These are phyloP conservation scores for Drosophila aff. DNA, from an alignment of 1,140 invertebrate species.

Conservation along the genomic window DNA sequence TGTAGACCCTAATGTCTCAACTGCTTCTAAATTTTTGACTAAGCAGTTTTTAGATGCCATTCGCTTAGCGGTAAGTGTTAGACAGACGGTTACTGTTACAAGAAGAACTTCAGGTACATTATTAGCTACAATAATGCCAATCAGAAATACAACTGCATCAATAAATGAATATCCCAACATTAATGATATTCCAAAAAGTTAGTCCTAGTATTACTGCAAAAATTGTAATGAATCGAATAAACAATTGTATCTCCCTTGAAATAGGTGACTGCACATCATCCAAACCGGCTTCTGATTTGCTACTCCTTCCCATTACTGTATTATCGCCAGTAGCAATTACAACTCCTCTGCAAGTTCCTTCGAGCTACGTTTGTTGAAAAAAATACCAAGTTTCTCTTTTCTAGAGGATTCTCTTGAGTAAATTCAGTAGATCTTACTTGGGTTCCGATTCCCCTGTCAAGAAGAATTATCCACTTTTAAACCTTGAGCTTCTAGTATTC, in stretches of 20 bases:
- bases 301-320: constrained; percentile 94
- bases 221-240: constrained; percentile 91
- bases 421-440: constrained; percentile 87
- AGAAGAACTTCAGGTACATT: constrained; percentile 93
- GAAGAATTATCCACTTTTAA: constrained; percentile 86
- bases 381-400: constrained; percentile 92
- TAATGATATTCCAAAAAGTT: constrained; percentile 90
- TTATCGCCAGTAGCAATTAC: constrained; percentile 92
- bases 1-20: constrained; percentile 92
- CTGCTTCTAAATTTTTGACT: constrained; percentile 92
- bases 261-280: constrained; percentile 91
- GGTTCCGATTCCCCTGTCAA: constrained; percentile 92
- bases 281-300: constrained; percentile 91
- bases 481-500: constrained; percentile 87
- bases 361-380: constrained; percentile 92
- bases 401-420: constrained; percentile 89
- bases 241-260: constrained; percentile 91
- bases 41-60: constrained; percentile 92
- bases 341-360: constrained; percentile 91
- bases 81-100: constrained; percentile 92
- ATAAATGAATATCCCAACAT: constrained; percentile 90
- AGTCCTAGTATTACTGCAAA: constrained; percentile 92
- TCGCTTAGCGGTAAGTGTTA: constrained; percentile 91
- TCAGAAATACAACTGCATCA: constrained; percentile 92
- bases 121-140: constrained; percentile 94